A percentile compares a stretch with the other conserved stretches of the same genome.
phyloP scores from a whole-genome alignment of 1,140 invertebrate species.

The Panonychus citri region DNA sequence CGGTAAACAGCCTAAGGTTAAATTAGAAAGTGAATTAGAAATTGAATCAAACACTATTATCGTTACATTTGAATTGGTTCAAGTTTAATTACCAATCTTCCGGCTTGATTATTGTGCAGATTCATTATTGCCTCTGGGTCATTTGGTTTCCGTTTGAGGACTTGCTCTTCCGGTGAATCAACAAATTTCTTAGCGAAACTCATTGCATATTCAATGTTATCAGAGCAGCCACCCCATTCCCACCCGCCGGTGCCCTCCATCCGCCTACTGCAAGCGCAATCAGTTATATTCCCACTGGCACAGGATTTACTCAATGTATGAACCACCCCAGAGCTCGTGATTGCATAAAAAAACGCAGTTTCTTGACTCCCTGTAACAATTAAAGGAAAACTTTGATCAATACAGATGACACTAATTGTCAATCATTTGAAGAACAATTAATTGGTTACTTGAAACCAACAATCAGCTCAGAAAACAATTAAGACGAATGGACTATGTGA shows the following conservation, averaged over 20 bases:
- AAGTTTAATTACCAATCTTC: constrained; percentile 26
- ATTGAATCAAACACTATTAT: too few relatives aligned
- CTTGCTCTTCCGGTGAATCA: constrained; percentile 24
- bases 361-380: constrained; percentile 29
- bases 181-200: constrained; percentile 29
- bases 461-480: too few relatives aligned
- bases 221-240: constrained; percentile 30
- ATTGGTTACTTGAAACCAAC: too few relatives aligned
- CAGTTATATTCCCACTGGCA: constrained; percentile 54
- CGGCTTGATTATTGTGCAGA: constrained; percentile 84
- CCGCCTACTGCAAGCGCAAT: constrained; percentile 45
- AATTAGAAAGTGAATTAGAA: too few relatives aligned
- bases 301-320: constrained; percentile 68
- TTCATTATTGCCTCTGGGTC: constrained; percentile 62
- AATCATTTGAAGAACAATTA: too few relatives aligned
- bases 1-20: constrained; percentile 40
- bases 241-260: constrained; percentile 1
- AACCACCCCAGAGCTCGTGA: constrained; percentile 69
- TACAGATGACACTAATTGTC: too few relatives aligned
- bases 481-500: too few relatives aligned
- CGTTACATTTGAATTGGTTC: too few relatives aligned
- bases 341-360: constrained; percentile 78
- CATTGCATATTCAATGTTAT: constrained; percentile 25
- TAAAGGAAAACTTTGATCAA: too few relatives aligned
- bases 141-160: constrained; percentile 49